phyloP scores from a whole-genome alignment of 2,888 invertebrate species.

The Morpho achilles region DNA sequence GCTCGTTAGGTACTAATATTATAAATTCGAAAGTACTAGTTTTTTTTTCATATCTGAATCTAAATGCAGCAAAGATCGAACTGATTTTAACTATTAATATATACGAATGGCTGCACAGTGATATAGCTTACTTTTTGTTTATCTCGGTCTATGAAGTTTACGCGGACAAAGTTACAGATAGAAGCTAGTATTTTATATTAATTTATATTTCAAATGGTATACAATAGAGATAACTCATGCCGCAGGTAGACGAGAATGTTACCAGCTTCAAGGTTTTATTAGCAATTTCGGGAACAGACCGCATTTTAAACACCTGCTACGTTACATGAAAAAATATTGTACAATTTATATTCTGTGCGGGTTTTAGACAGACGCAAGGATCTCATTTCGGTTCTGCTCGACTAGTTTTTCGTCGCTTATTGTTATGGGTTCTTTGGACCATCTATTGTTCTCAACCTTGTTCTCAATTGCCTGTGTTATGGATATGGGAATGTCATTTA shows the following conservation, averaged over 20 bases:
- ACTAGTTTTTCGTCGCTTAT: conserved; percentile 32
- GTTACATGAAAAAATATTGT: conserved; percentile 15
- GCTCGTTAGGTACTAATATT: no score
- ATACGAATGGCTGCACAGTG: no score
- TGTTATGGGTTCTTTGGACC: conserved; percentile 33
- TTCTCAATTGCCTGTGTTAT: conserved; percentile 33
- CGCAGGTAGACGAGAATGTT: conserved; percentile 11
- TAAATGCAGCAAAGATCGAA: no score
- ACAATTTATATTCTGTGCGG: conserved; percentile 23
- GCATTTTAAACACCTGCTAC: conserved; percentile 38
- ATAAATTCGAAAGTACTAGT: no score
- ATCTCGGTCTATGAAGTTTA: no score
- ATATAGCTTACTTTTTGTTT: no score
- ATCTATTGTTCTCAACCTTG: conserved; percentile 42
- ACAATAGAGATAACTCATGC: background rate
- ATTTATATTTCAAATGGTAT: background rate
- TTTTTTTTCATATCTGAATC: no score
- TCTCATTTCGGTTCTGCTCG: conserved; percentile 23
- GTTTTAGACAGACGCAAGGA: conserved; percentile 18
- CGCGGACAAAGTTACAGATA: no score
- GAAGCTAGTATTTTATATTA: background rate
- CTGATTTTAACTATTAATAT: no score
- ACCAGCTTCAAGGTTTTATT: conserved; percentile 14
- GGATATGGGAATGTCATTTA: conserved; percentile 34
- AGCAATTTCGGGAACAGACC: conserved; percentile 22